These are phyloP conservation scores for Imbricaverruca yamaguchii DNA, from an alignment of 2,888 invertebrate species.

Conservation along the genomic window DNA sequence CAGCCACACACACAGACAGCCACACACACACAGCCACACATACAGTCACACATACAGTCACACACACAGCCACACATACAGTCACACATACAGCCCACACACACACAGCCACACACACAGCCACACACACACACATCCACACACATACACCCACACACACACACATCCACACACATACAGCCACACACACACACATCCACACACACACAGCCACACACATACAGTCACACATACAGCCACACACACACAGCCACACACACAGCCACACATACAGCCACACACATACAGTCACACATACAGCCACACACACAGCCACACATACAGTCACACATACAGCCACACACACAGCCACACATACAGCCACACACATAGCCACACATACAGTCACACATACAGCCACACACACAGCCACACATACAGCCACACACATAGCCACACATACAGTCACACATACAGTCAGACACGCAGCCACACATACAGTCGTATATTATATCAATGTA, in stretches of 20 bases:
- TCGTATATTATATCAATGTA: too few relatives aligned
- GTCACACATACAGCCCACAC: not conserved
- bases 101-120: slow-evolving; percentile 14
- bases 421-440: slow-evolving; percentile 18
- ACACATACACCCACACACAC: not conserved
- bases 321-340: not conserved
- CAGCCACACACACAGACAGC: not conserved
- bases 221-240: not conserved
- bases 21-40: too few relatives aligned
- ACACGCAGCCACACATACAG: not conserved
- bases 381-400: not conserved
- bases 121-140: not conserved
- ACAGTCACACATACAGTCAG: not conserved
- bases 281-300: not conserved
- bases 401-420: not conserved
- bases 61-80: not conserved
- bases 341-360: not conserved
- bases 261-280: slow-evolving; percentile 24
- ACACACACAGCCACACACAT: not conserved
- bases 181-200: slow-evolving; percentile 19
- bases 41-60: not conserved
- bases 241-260: slow-evolving; percentile 6
- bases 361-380: slow-evolving; percentile 21
- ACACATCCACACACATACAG: not conserved
- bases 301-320: not conserved